Evolutionary conservation across 2,113 vertebrate species (phyloP).

Genomic region (Polypterus bichir): DNA sequence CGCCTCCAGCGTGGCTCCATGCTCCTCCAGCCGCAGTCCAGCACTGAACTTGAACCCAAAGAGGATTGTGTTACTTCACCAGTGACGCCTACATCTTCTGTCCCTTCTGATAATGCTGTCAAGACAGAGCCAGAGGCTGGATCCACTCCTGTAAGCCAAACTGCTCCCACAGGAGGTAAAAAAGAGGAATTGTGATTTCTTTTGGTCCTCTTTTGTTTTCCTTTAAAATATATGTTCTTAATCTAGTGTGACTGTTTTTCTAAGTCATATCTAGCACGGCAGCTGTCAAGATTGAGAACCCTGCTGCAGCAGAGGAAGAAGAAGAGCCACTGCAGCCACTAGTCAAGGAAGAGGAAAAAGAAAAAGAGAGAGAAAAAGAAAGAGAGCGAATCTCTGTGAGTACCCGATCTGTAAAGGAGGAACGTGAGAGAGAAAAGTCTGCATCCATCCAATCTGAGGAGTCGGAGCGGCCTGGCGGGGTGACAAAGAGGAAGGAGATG

Average conservation of each 20-base stretch:
- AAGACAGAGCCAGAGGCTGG: slow-evolving; percentile 68
- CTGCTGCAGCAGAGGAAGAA: slow-evolving; percentile 44
- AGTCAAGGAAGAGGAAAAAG: slow-evolving; percentile 69
- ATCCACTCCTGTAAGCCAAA: slow-evolving; percentile 31
- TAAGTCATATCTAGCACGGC: neutral
- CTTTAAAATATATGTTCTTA: slow-evolving; percentile 34
- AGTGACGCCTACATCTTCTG: slow-evolving; percentile 19
- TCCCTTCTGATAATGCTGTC: slow-evolving; percentile 37
- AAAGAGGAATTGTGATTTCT: neutral
- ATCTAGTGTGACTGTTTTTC: neutral
- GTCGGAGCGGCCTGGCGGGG: slow-evolving; percentile 43
- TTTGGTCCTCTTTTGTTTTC: neutral
- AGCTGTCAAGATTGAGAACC: neutral
- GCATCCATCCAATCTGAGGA: slow-evolving; percentile 45
- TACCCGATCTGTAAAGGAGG: slow-evolving; percentile 40
- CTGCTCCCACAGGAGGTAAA: slow-evolving; percentile 43
- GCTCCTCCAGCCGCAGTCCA: slow-evolving; percentile 82
- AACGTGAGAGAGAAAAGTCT: slow-evolving; percentile 37
- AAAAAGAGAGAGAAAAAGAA: slow-evolving; percentile 55
- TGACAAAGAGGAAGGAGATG: slow-evolving; percentile 64
- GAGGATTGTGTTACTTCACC: slow-evolving; percentile 57
- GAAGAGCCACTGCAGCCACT: slow-evolving; percentile 48
- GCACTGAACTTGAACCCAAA: slow-evolving; percentile 73
- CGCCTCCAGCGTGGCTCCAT: slow-evolving; percentile 68
- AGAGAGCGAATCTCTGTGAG: slow-evolving; percentile 61